These are phyloP conservation scores for Saccostrea glomerata DNA, from an alignment of 1,140 invertebrate species.

Conservation along the genomic window DNA sequence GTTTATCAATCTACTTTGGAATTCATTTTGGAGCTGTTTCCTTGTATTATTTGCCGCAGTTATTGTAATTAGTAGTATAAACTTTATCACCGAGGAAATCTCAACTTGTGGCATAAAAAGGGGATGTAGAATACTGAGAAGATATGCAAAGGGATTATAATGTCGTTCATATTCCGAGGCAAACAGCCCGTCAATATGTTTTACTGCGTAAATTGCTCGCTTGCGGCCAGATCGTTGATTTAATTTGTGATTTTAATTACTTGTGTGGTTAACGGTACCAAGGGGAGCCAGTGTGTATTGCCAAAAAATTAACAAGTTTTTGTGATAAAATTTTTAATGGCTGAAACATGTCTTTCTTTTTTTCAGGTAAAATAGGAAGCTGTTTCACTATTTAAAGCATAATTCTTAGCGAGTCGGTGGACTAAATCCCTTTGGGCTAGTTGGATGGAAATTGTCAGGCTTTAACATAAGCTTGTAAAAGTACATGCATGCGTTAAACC, in stretches of 20 bases:
- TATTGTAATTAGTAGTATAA: constrained; percentile 33
- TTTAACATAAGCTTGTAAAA: too few relatives aligned
- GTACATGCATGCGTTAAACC: too few relatives aligned
- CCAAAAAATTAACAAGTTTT: constrained; percentile 37
- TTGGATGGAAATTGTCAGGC: too few relatives aligned
- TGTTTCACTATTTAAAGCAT: background rate
- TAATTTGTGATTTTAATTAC: constrained; percentile 37
- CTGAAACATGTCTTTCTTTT: background rate
- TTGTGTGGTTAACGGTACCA: constrained; percentile 26
- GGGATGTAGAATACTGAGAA: constrained; percentile 24
- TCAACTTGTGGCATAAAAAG: constrained; percentile 31
- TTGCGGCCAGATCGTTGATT: constrained; percentile 22
- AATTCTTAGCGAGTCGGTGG: too few relatives aligned
- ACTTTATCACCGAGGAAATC: constrained; percentile 19
- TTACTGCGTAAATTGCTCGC: background rate
- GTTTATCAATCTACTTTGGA: constrained; percentile 19
- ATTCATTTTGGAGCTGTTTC: background rate
- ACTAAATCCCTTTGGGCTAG: too few relatives aligned
- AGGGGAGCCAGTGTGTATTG: constrained; percentile 28
- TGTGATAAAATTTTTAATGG: constrained; percentile 31
- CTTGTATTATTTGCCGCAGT: constrained; percentile 1
- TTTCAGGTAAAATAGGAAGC: background rate
- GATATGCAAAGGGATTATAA: constrained; percentile 25
- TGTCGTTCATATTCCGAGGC: background rate
- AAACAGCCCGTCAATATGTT: constrained; percentile 15